Base-by-base conservation (phyloP, 2,888 invertebrate species). In the Margaritifera margaritifera region DNA sequence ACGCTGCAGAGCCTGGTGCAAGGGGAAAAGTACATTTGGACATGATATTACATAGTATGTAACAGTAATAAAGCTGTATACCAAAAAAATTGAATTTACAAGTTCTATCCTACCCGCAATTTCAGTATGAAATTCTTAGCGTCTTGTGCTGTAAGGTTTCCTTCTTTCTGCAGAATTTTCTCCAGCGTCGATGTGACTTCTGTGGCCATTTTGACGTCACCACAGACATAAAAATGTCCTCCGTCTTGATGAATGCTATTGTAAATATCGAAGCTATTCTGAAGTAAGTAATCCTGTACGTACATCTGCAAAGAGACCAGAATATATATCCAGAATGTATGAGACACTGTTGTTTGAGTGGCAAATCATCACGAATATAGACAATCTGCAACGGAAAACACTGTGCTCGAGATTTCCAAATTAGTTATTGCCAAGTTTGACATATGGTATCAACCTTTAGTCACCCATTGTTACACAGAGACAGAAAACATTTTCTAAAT, bases 201-300 rank as follows among this genome's bases (percentile, higher is more conserved):
- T 89, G 97, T 96, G 4, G 98, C 98, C 98, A 98, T 98, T 69
- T 96, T 96, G 84, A 97, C 97, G 91, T 98, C 98, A 54, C 98
- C 98, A 84, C 98, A 98, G 0, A 98, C 97, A 86, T 96, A 98
- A 87, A 98, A 95, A 89, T 97, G 97, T 2, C 96, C 97, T 74
- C 93, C 93, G 86, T 94, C 92, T 75, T 93, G 91, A 8, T 95
- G 93, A 63, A 98, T 90, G 87, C 95, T 92, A 75, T 94, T 92
- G 86, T 94, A 95, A 66, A 98, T 93, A 87, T 94, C 93, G n/a
- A 92, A 91, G 5, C 95, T 94, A 90, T 96, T 95, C 77, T 93
- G 92, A 86, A 94, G 93, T 70, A 96, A 94, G 85, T 96, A 90
- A 90, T 97, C 95, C 92, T 98, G 98, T 8, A 98, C 97, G 88